Base-by-base conservation (phyloP, 2,113 vertebrate species). In the Ardeotis arabs region DNA sequence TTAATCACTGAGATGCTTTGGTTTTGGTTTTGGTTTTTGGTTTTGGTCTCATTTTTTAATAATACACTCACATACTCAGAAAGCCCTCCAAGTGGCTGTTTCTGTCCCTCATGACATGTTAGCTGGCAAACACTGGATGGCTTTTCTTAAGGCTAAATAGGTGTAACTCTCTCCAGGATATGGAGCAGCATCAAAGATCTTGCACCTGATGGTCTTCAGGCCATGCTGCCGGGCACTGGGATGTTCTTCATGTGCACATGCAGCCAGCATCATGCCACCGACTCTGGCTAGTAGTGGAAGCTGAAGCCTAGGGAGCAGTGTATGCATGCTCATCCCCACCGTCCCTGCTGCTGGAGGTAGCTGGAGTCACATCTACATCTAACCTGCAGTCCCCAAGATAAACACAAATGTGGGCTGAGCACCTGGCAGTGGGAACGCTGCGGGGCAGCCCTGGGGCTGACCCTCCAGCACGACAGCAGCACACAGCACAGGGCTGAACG, bases 381-480 rank as follows among this genome's bases (percentile, higher is more conserved):
- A 22, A 28, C 24, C 22, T 53, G 49, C 45, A 14, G 39, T 70
- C 49, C 56, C 58, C 49, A 25, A 1, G n/a, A 35, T 10, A 70
- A 73, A 17, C 70, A 19, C 0, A 0, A 58, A 1, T 1, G 13
- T 28, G 72, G 25, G 37, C 62, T 79, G 62, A 14, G 27, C 56
- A 21, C 7, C 35, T 23, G 35, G 45, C 2, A 0, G 16, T 24
- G 68, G n/a, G 50, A 33, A 62, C 3, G 7, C 75, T 22, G 27
- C 58, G 14, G 67, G 41, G 28, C 25, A 52, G 69, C 13, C 1
- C 67, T 59, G 73, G 75, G 53, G 33, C 45, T 63, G n/a, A 22
- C 23, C 31, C 58, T 83, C 15, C 50, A 21, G 69, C 64, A 5
- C 2, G 35, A 14, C 35, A 45, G 44, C 6, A 73, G 33, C 49